phyloP scores from a whole-genome alignment of 2,113 vertebrate genomes.

The Spea multiplicata region DNA sequence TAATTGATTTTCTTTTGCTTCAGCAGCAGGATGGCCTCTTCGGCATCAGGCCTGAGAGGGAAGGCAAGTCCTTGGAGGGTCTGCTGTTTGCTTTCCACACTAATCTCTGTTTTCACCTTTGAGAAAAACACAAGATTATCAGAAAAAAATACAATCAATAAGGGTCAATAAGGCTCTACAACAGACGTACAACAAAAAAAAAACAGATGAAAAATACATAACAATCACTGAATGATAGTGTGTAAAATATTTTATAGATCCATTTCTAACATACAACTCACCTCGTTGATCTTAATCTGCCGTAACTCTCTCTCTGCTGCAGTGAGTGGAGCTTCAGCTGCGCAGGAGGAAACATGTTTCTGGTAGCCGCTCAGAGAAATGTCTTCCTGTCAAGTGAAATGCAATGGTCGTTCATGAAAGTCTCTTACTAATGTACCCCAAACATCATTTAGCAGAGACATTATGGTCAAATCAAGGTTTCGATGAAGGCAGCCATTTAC shows the following conservation, averaged over 20 bases:
- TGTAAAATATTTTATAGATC: no score
- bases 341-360: slow-evolving; percentile 83
- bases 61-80: slow-evolving; percentile 92
- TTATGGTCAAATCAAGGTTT: not conserved
- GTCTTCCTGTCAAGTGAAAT: slow-evolving; percentile 76
- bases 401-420: not conserved
- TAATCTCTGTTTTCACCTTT: slow-evolving; percentile 92
- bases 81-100: slow-evolving; percentile 88
- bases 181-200: no score
- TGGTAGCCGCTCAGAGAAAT: slow-evolving; percentile 89
- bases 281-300: slow-evolving; percentile 92
- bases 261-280: slow-evolving; percentile 47
- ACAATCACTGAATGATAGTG: no score
- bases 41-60: slow-evolving; percentile 86
- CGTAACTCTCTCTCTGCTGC: slow-evolving; percentile 88
- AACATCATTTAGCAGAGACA: no score
- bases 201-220: no score
- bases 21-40: slow-evolving; percentile 84
- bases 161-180: not conserved
- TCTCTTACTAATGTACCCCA: no score
- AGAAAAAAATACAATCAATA: not conserved
- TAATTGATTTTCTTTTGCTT: slow-evolving; percentile 89
- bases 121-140: slow-evolving; percentile 48
- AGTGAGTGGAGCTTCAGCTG: slow-evolving; percentile 84
- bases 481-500: not conserved